Base-by-base conservation (phyloP, 2,888 invertebrate species). In the Craniophora ligustri region DNA sequence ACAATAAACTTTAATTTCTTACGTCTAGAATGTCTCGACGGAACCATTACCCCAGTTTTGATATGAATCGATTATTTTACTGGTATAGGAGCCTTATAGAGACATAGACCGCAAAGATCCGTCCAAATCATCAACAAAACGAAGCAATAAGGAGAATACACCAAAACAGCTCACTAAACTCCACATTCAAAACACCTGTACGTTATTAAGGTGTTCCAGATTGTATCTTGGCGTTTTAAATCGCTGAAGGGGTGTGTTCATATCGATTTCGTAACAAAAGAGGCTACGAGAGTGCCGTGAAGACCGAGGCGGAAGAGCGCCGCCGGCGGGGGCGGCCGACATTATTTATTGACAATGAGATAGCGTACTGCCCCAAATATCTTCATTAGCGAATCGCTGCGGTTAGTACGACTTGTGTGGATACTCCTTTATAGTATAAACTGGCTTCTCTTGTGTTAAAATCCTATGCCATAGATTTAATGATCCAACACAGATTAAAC, bases 301-400 rank as follows among this genome's bases (percentile, higher is more conserved):
- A 53, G 48, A 40, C 49, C 47, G 57, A 66, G 60, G 74, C 76
- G 76, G 74, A 73, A 72, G 75, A 67, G 68, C 61, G 62, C 76
- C 76, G 73, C 79, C 65, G 66, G 75, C 77, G 68, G 78, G 75
- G 72, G 75, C 70, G 76, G 73, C 64, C 73, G 76, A 62, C 66
- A 71, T 78, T 85, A 87, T 88, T 88, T 88, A 88, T 88, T 82
- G 87, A 85, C 81, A 72, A 67, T 58, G 76, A 85, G 86, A 88
- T 87, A 88, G 76, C 76, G 64, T 42, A 77, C 67, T 70, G 79
- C 72, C 78, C 86, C 86, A 81, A 86, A 87, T 87, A 85, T 87
- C 87, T 87, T 88, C 87, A 88, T 88, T 88, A 88, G 87, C 87
- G 78, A 86, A 86, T 79, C 81, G 80, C 65, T 69, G 57, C 56